These are phyloP conservation scores for Ginglymostoma cirratum DNA, from an alignment of 2,113 vertebrate genomes.

Conservation along the genomic window DNA sequence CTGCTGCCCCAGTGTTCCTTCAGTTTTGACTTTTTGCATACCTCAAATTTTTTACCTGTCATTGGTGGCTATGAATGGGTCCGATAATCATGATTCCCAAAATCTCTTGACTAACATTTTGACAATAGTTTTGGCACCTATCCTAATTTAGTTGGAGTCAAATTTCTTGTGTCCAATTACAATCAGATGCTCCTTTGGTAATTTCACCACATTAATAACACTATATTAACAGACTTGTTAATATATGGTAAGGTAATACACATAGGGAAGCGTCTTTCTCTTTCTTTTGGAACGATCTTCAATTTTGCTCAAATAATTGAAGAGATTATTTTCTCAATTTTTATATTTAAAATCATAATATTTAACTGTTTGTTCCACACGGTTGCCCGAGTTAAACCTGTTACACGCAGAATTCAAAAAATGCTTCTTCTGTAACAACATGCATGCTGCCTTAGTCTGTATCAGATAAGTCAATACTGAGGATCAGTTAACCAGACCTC, in stretches of 20 bases:
- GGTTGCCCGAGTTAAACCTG: not conserved
- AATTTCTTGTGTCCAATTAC: not conserved
- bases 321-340: not conserved
- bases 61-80: not conserved
- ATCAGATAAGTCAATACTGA: slow-evolving; percentile 18
- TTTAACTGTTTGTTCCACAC: not conserved
- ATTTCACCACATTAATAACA: not conserved
- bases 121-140: not conserved
- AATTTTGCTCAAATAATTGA: not conserved
- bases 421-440: not conserved
- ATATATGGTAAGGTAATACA: not conserved
- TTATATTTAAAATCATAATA: not conserved
- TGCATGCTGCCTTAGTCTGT: not conserved
- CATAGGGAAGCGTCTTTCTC: not conserved
- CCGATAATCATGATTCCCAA: not conserved
- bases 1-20: not conserved
- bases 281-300: not conserved
- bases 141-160: not conserved
- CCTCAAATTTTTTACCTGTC: not conserved
- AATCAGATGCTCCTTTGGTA: not conserved
- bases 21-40: not conserved
- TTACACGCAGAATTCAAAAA: not conserved
- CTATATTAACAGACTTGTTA: not conserved
- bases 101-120: not conserved
- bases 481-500: not conserved